These are phyloP conservation scores for Adelges cooleyi DNA, from an alignment of 1,140 invertebrate species.

Conservation along the genomic window DNA sequence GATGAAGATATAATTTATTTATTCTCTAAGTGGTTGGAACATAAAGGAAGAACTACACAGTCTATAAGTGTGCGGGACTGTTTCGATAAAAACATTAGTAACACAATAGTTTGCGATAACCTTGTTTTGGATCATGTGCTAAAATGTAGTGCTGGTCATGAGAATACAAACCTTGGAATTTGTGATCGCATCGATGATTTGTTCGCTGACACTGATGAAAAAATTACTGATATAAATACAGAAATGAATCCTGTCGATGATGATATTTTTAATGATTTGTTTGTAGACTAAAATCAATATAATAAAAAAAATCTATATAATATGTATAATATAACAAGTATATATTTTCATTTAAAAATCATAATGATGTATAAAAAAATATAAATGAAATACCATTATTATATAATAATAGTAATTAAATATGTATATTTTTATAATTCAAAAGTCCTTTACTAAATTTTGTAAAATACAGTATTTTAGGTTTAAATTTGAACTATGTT, in stretches of 20 bases:
- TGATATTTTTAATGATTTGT: slow-evolving; percentile 24
- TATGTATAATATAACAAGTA: too few relatives aligned
- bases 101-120: background rate
- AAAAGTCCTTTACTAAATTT: too few relatives aligned
- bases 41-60: background rate
- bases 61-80: background rate
- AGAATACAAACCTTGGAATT: background rate
- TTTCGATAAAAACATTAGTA: background rate
- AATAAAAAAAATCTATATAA: too few relatives aligned
- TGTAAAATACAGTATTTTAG: too few relatives aligned
- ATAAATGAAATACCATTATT: too few relatives aligned
- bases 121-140: background rate
- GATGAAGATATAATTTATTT: slow-evolving; percentile 23
- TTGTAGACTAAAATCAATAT: slow-evolving; percentile 13
- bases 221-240: background rate
- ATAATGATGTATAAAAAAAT: too few relatives aligned
- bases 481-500: too few relatives aligned
- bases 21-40: slow-evolving; percentile 21
- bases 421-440: too few relatives aligned
- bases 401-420: too few relatives aligned
- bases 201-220: slow-evolving; percentile 1
- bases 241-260: slow-evolving; percentile 17
- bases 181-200: background rate
- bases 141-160: background rate
- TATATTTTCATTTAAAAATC: too few relatives aligned